Evolutionary conservation across 2,888 invertebrate genomes (phyloP).

Genomic region (Pammene fasciana): DNA sequence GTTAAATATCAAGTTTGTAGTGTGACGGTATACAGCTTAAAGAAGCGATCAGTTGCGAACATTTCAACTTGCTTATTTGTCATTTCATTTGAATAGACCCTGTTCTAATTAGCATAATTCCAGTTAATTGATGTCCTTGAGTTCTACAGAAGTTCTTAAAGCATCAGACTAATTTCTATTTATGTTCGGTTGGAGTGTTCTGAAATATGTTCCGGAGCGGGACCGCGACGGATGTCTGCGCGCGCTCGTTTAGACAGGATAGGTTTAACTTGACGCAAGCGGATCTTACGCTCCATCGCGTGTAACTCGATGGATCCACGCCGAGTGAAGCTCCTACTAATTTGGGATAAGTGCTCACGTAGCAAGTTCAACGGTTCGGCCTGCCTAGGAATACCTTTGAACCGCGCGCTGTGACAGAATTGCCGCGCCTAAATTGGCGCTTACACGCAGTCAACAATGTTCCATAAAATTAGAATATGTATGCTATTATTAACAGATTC

Average conservation of each 20-base stretch:
- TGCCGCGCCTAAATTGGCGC: constrained; percentile 55
- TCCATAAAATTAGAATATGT: no score
- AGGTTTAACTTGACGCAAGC: constrained; percentile 63
- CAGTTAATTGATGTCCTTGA: constrained; percentile 10
- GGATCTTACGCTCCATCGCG: constrained; percentile 67
- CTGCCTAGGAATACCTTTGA: constrained; percentile 63
- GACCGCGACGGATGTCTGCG: constrained; percentile 53
- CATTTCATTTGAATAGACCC: not conserved
- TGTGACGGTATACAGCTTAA: no score
- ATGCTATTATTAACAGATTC: no score
- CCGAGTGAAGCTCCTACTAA: constrained; percentile 63
- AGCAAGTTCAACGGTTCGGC: constrained; percentile 61
- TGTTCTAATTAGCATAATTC: constrained; percentile 21
- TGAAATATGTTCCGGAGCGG: constrained; percentile 43
- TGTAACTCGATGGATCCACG: constrained; percentile 56
- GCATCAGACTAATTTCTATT: constrained; percentile 32
- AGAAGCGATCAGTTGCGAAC: not conserved
- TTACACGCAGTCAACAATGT: constrained; percentile 18
- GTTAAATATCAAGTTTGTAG: no score
- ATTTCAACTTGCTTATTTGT: not conserved
- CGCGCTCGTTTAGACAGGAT: constrained; percentile 58
- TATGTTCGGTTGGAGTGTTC: constrained; percentile 27
- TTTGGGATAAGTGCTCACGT: constrained; percentile 77
- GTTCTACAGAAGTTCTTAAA: constrained; percentile 15
- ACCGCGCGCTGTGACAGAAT: constrained; percentile 56